phyloP scores from a whole-genome alignment of 64 coral and sea anemone genomes.

The Anthopleura sola region DNA sequence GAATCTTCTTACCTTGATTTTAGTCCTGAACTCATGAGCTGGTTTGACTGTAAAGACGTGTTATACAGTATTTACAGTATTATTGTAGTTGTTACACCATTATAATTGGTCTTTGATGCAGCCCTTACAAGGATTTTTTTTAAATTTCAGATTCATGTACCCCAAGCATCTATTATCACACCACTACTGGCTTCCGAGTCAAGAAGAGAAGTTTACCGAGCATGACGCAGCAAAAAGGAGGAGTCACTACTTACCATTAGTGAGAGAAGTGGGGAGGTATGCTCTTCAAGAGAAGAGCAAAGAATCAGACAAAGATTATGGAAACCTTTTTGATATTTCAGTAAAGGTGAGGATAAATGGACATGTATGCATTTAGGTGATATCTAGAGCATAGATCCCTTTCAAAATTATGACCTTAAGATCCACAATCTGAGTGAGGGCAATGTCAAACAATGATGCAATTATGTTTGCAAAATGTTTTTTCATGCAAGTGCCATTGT shows the following conservation, averaged over 20 bases:
- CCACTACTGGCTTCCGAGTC: constrained; percentile 83
- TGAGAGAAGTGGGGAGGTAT: constrained; percentile 72
- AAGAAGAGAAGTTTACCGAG: constrained; percentile 49
- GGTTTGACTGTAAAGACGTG: no score
- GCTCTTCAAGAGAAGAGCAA: constrained; percentile 53
- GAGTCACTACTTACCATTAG: constrained; percentile 75
- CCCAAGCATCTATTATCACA: constrained; percentile 87
- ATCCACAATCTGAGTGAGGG: no score
- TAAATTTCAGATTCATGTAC: constrained; percentile 52
- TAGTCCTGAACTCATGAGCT: no score
- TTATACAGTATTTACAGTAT: neutral
- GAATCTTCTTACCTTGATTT: no score
- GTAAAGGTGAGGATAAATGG: constrained; percentile 47
- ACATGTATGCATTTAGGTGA: neutral
- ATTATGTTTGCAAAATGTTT: no score
- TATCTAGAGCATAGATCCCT: no score
- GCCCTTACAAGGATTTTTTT: neutral
- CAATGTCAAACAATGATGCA: no score
- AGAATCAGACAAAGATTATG: constrained; percentile 21
- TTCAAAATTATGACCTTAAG: no score
- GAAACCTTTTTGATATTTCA: constrained; percentile 48
- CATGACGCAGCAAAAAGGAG: constrained; percentile 59
- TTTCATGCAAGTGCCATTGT: no score
- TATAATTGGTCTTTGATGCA: no score
- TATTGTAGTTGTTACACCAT: no score